Conservation (phyloP, 2,797 vertebrate genomes). For the Scolopax bukidnonensis region DNA sequence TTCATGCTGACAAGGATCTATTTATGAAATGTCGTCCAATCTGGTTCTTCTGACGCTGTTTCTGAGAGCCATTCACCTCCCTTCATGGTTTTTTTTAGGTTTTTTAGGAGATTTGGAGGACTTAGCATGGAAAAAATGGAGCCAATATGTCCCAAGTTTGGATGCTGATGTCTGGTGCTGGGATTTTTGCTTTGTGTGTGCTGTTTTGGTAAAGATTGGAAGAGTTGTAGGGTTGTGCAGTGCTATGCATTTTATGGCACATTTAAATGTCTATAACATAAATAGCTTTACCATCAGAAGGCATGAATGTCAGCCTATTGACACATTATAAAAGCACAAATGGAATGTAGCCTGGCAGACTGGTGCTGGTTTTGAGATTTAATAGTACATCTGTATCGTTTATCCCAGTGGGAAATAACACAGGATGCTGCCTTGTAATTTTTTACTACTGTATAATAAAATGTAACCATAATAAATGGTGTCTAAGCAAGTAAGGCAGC, state of each 20-base stretch:
- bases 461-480: slow-evolving; percentile 75
- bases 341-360: slow-evolving; percentile 43
- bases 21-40: too few species aligned
- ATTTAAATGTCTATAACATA: slow-evolving; percentile 40
- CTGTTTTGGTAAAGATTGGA: not conserved
- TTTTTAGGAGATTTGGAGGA: too few species aligned
- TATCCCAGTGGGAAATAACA: slow-evolving; percentile 72
- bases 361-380: slow-evolving; percentile 53
- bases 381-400: slow-evolving; percentile 73
- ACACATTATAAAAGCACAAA: slow-evolving; percentile 62
- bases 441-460: slow-evolving; percentile 78
- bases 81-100: too few species aligned
- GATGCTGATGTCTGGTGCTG: not conserved
- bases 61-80: too few species aligned
- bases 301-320: slow-evolving; percentile 59
- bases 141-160: not conserved
- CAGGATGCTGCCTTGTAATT: slow-evolving; percentile 74
- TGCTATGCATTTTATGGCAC: slow-evolving; percentile 17
- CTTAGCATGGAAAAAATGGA: not conserved
- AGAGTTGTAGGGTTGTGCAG: slow-evolving; percentile 21
- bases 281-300: slow-evolving; percentile 46
- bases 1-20: too few species aligned
- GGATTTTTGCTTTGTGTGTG: not conserved
- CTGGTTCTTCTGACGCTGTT: too few species aligned
- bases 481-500: slow-evolving; percentile 70